phyloP scores from a whole-genome alignment of 2,888 invertebrate species.

The Aporophyla lueneburgensis region DNA sequence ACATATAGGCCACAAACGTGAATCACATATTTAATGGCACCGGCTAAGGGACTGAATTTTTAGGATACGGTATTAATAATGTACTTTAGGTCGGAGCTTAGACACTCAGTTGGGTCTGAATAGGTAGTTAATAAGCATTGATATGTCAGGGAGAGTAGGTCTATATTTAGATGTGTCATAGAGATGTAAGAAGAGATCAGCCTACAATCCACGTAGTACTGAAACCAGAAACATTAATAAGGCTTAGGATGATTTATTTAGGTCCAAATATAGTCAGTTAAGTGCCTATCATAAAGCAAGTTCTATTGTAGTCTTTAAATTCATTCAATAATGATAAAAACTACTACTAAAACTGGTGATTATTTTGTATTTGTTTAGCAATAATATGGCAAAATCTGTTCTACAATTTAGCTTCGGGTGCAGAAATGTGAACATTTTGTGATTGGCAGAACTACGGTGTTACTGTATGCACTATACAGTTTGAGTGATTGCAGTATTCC shows the following conservation, averaged over 20 bases:
- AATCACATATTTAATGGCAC: slow-evolving; percentile 51
- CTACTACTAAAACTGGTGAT: neutral
- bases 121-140: slow-evolving; percentile 12
- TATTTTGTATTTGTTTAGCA: neutral
- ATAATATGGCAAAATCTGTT: neutral
- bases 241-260: neutral
- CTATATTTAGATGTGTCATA: neutral
- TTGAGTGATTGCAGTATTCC: slow-evolving; percentile 8
- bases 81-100: slow-evolving; percentile 15
- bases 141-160: neutral
- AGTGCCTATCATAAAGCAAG: neutral
- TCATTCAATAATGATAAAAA: no score
- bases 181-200: neutral
- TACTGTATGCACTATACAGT: neutral
- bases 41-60: slow-evolving; percentile 26
- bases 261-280: neutral
- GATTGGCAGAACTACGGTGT: neutral
- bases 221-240: neutral
- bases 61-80: slow-evolving; percentile 20
- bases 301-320: neutral
- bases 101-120: slow-evolving; percentile 14
- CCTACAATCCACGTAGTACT: neutral
- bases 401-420: no score
- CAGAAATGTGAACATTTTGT: neutral
- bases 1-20: slow-evolving; percentile 56